Evolutionary conservation across 2,113 vertebrate species (phyloP), one percentile per base, ranked within the genome.

Genomic region (Hyperopisus bebe): DNA sequence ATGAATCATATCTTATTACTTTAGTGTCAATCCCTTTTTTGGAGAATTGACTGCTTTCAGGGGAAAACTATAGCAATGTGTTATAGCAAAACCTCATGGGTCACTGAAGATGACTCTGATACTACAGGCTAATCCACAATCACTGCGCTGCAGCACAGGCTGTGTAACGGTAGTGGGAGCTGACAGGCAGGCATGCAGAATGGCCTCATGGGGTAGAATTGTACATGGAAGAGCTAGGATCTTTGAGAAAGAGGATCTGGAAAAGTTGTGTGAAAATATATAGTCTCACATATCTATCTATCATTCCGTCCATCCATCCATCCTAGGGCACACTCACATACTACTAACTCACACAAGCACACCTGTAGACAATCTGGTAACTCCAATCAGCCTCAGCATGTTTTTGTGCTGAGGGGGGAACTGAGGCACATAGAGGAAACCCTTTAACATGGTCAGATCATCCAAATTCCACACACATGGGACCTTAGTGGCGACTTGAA

Each of bases 21-120:
- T 82, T 82, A 24, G 77, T 24, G 42, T 19, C 15, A 42, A 82
- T 44, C 19, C 42, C 39, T 44, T 39, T 44, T 44, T 39, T 44
- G 35, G 44, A 42, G 39, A 84, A 24, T 84, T 44, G 10, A 47
- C 39, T 84, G 24, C 8, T 88, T 90, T 80, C 85, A 93, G 91
- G 91, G 85, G 13, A 62, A 87, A 62, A n/a, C n/a, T 48, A n/a
- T n/a, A n/a, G 70, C 15, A 77, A 77, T 77, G 70, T 77, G 70
- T 15, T 77, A 24, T 15, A 51, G 9, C 47, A 8, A 86, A 46
- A 15, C 46, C 44, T 31, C 42, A 55, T 10, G 31, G 47, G 47
- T 48, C 10, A 39, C 19, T 46, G 21, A 84, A 84, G 83, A 27
- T 90, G 89, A 86, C 83, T 84, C 82, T 13, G 82, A 10, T 17